Evolutionary conservation across 2,888 invertebrate genomes (phyloP).

Genomic region (Alloplasta piceator): DNA sequence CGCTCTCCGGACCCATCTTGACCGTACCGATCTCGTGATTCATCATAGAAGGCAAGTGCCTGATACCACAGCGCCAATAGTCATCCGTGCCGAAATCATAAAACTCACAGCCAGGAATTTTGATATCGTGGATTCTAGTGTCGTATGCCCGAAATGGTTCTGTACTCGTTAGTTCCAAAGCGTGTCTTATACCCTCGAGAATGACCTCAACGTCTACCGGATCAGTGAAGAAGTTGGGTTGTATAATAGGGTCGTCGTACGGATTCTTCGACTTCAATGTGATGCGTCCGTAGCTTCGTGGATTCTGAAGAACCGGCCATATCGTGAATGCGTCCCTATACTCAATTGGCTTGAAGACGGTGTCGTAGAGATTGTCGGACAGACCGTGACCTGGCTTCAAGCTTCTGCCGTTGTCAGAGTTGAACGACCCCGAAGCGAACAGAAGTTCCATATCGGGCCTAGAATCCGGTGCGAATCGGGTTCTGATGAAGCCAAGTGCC

Average conservation of each 20-base stretch:
- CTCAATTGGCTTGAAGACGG: slow-evolving; percentile 83
- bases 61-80: slow-evolving; percentile 88
- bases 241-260: slow-evolving; percentile 88
- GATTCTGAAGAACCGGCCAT: slow-evolving; percentile 89
- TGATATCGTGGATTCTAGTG: slow-evolving; percentile 80
- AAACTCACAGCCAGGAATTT: slow-evolving; percentile 85
- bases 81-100: slow-evolving; percentile 85
- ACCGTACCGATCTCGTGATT: slow-evolving; percentile 87
- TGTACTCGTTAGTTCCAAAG: slow-evolving; percentile 84
- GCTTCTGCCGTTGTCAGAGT: slow-evolving; percentile 83
- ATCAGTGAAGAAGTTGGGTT: slow-evolving; percentile 92
- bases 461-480: slow-evolving; percentile 81
- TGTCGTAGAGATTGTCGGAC: slow-evolving; percentile 81
- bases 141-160: slow-evolving; percentile 84
- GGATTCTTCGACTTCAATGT: slow-evolving; percentile 89
- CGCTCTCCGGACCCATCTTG: slow-evolving; percentile 85
- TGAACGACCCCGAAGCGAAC: slow-evolving; percentile 84
- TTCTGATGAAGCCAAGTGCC: slow-evolving; percentile 82
- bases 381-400: slow-evolving; percentile 78
- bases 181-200: slow-evolving; percentile 85
- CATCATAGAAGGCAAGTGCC: slow-evolving; percentile 86
- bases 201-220: slow-evolving; percentile 82
- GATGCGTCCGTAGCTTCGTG: slow-evolving; percentile 88
- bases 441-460: slow-evolving; percentile 83
- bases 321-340: slow-evolving; percentile 84